A percentile compares a stretch with the other conserved stretches of the same genome.
Evolutionary conservation across 2,113 vertebrate genomes (phyloP).

Genomic region (Hydrolagus affinis): DNA sequence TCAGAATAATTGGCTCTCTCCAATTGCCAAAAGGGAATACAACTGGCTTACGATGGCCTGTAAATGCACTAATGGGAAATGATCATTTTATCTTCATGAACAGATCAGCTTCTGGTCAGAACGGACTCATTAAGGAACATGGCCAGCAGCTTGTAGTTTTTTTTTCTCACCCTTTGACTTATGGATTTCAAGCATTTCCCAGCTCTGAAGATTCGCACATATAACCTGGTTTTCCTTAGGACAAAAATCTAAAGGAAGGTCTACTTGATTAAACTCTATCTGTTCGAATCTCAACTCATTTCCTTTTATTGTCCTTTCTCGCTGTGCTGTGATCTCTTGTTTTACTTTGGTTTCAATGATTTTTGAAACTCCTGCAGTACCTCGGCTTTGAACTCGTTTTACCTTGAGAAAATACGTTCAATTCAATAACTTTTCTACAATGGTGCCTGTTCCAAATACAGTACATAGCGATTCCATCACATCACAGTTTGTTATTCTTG

Average conservation of each 20-base stretch:
- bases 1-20: slow-evolving; percentile 28
- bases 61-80: slow-evolving; percentile 28
- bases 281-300: background rate
- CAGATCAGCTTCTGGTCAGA: slow-evolving; percentile 17
- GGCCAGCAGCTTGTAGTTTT: slow-evolving; percentile 22
- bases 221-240: background rate
- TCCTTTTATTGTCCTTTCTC: background rate
- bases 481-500: slow-evolving; percentile 8
- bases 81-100: slow-evolving; percentile 31
- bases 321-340: background rate
- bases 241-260: background rate
- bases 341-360: background rate
- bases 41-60: slow-evolving; percentile 18
- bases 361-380: background rate
- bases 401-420: too few species aligned
- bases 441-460: background rate
- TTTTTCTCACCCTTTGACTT: background rate
- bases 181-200: background rate
- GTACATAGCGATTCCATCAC: background rate
- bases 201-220: background rate
- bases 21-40: slow-evolving; percentile 27
- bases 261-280: background rate
- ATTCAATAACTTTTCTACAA: background rate
- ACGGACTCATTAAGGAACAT: slow-evolving; percentile 23
- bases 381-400: background rate